Evolutionary conservation across 2,113 vertebrate species (phyloP).

Genomic region (Leptobrachium ailaonicum): DNA sequence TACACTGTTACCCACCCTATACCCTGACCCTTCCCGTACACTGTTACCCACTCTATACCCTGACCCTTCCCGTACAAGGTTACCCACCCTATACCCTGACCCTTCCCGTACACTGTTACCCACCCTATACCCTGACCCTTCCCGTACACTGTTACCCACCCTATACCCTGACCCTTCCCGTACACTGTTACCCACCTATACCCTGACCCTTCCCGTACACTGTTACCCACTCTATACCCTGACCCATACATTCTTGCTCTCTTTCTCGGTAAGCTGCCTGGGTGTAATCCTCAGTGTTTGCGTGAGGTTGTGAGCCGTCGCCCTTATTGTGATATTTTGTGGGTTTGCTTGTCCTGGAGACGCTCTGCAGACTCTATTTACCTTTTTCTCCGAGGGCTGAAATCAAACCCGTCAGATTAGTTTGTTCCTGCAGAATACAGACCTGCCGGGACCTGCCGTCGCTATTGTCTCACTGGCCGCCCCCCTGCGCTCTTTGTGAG

Average conservation of each 20-base stretch:
- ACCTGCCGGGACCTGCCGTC: constrained; percentile 30
- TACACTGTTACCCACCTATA: no score
- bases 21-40: no score
- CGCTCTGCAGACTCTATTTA: constrained; percentile 39
- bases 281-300: constrained; percentile 6
- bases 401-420: constrained; percentile 28
- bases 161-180: no score
- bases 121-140: no score
- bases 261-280: background rate
- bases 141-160: no score
- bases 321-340: constrained; percentile 1
- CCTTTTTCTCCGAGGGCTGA: constrained; percentile 19
- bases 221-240: no score
- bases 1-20: no score
- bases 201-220: no score
- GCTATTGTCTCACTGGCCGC: constrained; percentile 15
- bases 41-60: no score
- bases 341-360: constrained; percentile 33
- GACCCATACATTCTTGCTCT: background rate
- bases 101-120: no score
- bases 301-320: constrained; percentile 39
- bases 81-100: no score
- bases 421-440: background rate
- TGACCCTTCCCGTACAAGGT: no score
- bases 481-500: background rate